Conservation (phyloP, 2,797 vertebrate species). For the Emydoidea blandingii region DNA sequence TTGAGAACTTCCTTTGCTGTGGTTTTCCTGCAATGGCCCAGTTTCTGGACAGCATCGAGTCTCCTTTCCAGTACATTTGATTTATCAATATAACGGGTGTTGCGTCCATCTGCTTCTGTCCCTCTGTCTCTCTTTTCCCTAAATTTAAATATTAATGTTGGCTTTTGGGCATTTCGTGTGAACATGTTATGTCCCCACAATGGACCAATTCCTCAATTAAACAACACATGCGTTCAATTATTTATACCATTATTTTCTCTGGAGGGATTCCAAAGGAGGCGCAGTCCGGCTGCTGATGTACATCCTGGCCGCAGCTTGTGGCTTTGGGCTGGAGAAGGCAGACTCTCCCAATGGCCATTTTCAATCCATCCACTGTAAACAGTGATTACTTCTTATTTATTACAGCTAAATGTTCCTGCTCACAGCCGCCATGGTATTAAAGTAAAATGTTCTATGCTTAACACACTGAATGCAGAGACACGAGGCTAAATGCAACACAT, state of each 20-base stretch:
- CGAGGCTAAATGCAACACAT: slow-evolving; percentile 66
- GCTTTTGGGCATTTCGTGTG: slow-evolving; percentile 38
- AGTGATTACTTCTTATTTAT: slow-evolving; percentile 74
- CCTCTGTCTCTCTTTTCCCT: slow-evolving; percentile 2
- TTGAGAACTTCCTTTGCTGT: background rate
- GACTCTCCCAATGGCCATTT: slow-evolving; percentile 43
- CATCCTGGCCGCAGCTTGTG: background rate
- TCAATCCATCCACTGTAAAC: slow-evolving; percentile 51
- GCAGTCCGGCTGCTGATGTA: background rate
- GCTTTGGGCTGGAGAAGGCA: slow-evolving; percentile 1
- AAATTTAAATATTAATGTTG: slow-evolving; percentile 47
- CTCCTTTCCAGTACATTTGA: slow-evolving; percentile 36
- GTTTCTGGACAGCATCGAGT: slow-evolving; percentile 31
- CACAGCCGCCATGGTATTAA: slow-evolving; percentile 58
- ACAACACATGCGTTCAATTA: slow-evolving; percentile 22
- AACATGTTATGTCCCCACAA: background rate
- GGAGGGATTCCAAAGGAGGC: background rate
- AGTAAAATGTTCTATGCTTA: slow-evolving; percentile 66
- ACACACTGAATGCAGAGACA: slow-evolving; percentile 40
- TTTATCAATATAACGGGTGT: slow-evolving; percentile 5
- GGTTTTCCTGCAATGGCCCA: background rate
- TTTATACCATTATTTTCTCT: background rate
- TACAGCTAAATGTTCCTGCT: slow-evolving; percentile 68
- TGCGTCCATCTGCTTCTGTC: slow-evolving; percentile 32
- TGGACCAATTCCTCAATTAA: slow-evolving; percentile 40